Evolutionary conservation across 2,888 invertebrate species (phyloP), one percentile per base, ranked within the genome.

Genomic region (Colostygia pectinataria): DNA sequence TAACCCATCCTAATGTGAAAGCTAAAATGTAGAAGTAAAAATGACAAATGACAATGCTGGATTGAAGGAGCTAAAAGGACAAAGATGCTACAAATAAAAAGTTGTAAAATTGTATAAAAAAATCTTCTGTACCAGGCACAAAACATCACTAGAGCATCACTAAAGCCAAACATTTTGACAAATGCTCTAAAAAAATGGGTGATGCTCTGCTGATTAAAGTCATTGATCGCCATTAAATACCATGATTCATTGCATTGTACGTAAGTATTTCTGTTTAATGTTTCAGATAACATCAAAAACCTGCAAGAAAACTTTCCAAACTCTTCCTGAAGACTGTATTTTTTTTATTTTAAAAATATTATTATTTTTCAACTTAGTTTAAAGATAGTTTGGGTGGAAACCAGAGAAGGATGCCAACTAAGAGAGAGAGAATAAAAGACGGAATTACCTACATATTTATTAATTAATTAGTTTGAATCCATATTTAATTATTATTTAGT

Each of bases 361-460:
- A 71, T 74, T 70, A 65, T 65, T 74, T 73, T 71, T 74, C 68
- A 65, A 66, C 61, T 68, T 80, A 77, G 75, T 65, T 53, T 67
- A 74, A 75, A 70, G 71, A 69, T 65, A 68, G 64, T 69, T 66
- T 49, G 66, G 71, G 61, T 53, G 66, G 65, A 64, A 56, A 60
- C 54, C 40, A 63, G 69, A 57, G 68, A 67, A 80, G 79, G 71
- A 87, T 86, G 88, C 80, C 81, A 87, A 87, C 66, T 64, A 64
- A 72, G 69, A 57, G 88, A 89, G 89, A 89, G 89, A 90, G 89
- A 90, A 83, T 68, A 56, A 87, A 89, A 90, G 90, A 89, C 89
- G 84, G 81, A 89, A 72, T 61, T 85, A 86, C 77, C 76, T 80
- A 24, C 29, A 40, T 40, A 40, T 32, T 40, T 40, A 83, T 84